Percentiles rank a stretch among this genome's conserved stretches.
phyloP scores from a whole-genome alignment of 1,140 invertebrate genomes.

The Camponotus floridanus region DNA sequence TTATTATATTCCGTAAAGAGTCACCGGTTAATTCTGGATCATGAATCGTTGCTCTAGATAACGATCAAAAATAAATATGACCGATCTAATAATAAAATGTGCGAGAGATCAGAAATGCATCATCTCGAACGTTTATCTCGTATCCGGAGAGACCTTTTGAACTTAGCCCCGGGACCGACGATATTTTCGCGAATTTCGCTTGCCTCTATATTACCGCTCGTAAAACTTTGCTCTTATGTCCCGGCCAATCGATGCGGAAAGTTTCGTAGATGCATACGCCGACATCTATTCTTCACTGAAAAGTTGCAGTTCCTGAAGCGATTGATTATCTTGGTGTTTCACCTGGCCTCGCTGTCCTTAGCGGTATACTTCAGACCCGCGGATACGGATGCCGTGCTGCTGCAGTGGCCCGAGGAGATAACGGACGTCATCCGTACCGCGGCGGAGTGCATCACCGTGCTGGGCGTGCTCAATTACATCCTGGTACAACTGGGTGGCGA shows the following conservation, averaged over 20 bases:
- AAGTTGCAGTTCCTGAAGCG: conserved; percentile 95
- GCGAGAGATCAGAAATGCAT: conserved; percentile 21
- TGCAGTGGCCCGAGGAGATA: conserved; percentile 87
- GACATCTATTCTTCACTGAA: conserved; percentile 66
- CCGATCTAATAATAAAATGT: neutral
- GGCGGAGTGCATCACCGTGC: conserved; percentile 93
- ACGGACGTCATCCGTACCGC: conserved; percentile 84
- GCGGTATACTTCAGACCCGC: conserved; percentile 95
- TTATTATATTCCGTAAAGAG: neutral
- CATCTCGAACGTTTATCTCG: neutral
- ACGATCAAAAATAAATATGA: neutral
- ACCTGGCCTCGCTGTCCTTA: conserved; percentile 95
- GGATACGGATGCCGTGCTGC: conserved; percentile 86
- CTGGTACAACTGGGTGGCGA: conserved; percentile 97
- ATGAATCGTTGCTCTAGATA: conserved; percentile 1
- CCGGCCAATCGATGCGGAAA: conserved; percentile 58
- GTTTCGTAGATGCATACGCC: conserved; percentile 41
- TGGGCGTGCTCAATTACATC: conserved; percentile 95
- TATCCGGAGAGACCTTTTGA: neutral
- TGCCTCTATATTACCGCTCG: conserved; percentile 19
- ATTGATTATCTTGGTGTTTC: conserved; percentile 94
- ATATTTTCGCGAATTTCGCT: conserved; percentile 35
- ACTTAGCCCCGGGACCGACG: conserved; percentile 23
- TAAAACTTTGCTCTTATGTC: conserved; percentile 58
- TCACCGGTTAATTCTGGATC: neutral